Percentiles rank a stretch among this genome's conserved stretches.
phyloP scores from a whole-genome alignment of 1,140 invertebrate genomes.

The Drosophila aff. region DNA sequence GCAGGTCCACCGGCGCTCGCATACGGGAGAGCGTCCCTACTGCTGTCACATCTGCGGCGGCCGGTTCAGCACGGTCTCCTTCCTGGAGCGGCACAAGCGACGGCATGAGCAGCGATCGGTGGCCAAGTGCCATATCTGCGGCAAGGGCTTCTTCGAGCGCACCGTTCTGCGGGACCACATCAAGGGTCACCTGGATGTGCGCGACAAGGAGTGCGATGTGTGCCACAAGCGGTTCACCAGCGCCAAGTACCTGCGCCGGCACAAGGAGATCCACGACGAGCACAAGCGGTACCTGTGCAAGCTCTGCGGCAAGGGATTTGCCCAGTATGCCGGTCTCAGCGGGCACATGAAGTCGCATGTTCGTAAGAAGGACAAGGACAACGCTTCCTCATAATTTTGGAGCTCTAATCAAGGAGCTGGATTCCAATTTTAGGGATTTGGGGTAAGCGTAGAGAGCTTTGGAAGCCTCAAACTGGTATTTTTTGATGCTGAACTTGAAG shows the following conservation, averaged over 20 bases:
- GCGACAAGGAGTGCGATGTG: constrained; percentile 62
- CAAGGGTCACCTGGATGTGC: constrained; percentile 55
- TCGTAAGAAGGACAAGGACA: neutral
- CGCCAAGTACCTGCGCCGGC: constrained; percentile 51
- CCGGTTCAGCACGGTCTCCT: constrained; percentile 48
- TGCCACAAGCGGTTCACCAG: constrained; percentile 61
- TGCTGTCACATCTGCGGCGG: constrained; percentile 60
- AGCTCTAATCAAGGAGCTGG: neutral
- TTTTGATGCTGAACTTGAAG: neutral
- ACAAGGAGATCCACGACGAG: constrained; percentile 55
- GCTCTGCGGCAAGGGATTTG: constrained; percentile 59
- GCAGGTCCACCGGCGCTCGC: constrained; percentile 42
- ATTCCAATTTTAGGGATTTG: neutral
- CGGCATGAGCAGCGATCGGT: constrained; percentile 50
- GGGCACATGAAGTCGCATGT: constrained; percentile 52
- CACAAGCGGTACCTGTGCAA: constrained; percentile 61
- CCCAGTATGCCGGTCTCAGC: constrained; percentile 39
- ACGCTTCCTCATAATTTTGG: neutral
- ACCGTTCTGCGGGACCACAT: constrained; percentile 51
- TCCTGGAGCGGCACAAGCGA: constrained; percentile 44
- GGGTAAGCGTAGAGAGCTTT: too few species aligned
- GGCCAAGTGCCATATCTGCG: constrained; percentile 58
- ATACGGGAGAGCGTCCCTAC: constrained; percentile 61
- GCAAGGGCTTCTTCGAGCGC: constrained; percentile 48
- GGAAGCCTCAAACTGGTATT: too few species aligned